Percentiles rank a stretch among this genome's conserved stretches.
phyloP scores from a whole-genome alignment of 2,888 invertebrate species.

The Enchytraeus crypticus region DNA sequence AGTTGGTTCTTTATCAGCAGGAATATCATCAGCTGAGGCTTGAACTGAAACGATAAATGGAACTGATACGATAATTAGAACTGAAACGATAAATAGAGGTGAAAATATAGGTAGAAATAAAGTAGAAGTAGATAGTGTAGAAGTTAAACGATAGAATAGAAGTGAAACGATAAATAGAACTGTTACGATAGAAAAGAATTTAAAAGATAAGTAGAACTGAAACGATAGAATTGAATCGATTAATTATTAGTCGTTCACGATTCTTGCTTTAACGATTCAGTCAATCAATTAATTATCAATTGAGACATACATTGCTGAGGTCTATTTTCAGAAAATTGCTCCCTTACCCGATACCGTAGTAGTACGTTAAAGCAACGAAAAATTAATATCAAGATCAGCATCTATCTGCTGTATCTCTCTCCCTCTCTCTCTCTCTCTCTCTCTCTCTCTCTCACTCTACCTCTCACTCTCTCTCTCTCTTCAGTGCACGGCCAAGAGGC shows the following conservation, averaged over 20 bases:
- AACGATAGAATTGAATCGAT: neutral
- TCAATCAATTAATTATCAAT: neutral
- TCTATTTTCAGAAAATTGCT: neutral
- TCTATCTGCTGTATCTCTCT: no score
- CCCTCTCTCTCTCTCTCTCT: no score
- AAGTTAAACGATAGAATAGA: no score
- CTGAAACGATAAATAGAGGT: no score
- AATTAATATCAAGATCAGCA: neutral
- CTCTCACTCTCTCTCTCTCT: no score
- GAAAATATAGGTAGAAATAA: no score
- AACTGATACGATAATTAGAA: neutral
- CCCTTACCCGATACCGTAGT: neutral
- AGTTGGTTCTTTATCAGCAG: conserved; percentile 81
- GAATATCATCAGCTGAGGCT: conserved; percentile 91
- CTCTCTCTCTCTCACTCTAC: no score
- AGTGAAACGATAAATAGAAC: no score
- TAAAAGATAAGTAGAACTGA: neutral
- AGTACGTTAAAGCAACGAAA: neutral
- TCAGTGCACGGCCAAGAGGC: no score
- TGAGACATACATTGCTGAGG: neutral
- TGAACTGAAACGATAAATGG: no score
- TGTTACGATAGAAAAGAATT: no score
- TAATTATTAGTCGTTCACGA: neutral
- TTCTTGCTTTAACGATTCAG: neutral
- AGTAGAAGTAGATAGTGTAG: no score